These are phyloP conservation scores for Lepidothrix coronata DNA, from an alignment of 2,113 vertebrate genomes.

Conservation along the genomic window DNA sequence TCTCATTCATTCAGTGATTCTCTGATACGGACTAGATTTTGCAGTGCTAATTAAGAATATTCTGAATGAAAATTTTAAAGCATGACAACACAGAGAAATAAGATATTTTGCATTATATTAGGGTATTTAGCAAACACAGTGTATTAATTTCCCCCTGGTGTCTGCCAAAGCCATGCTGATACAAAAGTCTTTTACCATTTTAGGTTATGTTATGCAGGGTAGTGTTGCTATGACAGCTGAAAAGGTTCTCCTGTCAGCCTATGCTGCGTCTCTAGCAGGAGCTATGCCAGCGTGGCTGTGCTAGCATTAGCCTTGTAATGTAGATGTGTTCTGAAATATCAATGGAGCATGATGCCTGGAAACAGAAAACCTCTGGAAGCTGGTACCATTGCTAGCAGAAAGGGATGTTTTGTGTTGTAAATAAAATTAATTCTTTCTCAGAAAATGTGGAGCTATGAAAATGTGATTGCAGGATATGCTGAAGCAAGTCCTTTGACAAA, in stretches of 20 bases:
- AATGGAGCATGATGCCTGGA: background rate
- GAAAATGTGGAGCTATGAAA: background rate
- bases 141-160: background rate
- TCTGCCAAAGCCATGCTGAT: background rate
- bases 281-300: background rate
- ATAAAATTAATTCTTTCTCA: background rate
- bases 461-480: accelerated
- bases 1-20: background rate
- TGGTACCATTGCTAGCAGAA: background rate
- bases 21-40: background rate
- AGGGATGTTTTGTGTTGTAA: background rate
- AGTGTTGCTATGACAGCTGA: slow-evolving; percentile 44
- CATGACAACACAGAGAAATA: background rate
- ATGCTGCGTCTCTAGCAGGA: background rate
- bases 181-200: slow-evolving; percentile 7
- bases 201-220: background rate
- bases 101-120: background rate
- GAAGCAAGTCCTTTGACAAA: background rate
- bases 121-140: background rate
- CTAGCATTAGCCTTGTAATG: background rate
- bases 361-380: background rate
- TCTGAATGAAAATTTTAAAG: background rate
- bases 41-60: background rate
- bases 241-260: slow-evolving; percentile 31
- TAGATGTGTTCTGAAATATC: slow-evolving; percentile 28